Evolutionary conservation across 2,113 vertebrate genomes (phyloP).

Genomic region (Myrmecophaga tridactyla): DNA sequence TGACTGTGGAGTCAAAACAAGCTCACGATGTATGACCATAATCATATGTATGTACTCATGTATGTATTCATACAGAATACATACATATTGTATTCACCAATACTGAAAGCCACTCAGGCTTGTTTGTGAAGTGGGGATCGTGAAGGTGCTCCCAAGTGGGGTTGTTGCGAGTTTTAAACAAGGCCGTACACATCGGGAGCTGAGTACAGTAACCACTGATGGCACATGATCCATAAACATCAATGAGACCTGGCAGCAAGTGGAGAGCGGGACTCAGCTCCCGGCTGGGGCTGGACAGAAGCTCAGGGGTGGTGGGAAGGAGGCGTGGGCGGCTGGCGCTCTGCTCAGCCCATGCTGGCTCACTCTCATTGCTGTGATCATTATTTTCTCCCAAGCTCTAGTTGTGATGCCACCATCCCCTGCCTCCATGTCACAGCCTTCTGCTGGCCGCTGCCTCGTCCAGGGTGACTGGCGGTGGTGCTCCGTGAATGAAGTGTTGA

Average conservation of each 20-base stretch:
- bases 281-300: background rate
- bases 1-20: background rate
- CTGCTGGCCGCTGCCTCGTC: background rate
- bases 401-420: fast-evolving
- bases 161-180: background rate
- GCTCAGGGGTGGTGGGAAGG: fast-evolving
- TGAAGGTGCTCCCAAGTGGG: fast-evolving
- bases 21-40: background rate
- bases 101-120: background rate
- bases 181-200: fast-evolving
- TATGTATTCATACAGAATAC: too few relatives aligned
- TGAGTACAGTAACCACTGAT: fast-evolving
- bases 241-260: too few relatives aligned
- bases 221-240: fast-evolving
- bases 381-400: background rate
- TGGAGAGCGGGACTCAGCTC: background rate
- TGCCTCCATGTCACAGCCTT: fast-evolving
- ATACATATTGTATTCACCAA: too few relatives aligned
- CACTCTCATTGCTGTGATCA: background rate
- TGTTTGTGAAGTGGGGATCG: background rate
- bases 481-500: background rate
- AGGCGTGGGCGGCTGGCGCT: fast-evolving
- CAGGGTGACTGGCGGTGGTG: background rate
- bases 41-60: too few relatives aligned
- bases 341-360: background rate